These are phyloP conservation scores for Hypanus sabinus DNA, from an alignment of 2,113 vertebrate genomes.

Conservation along the genomic window DNA sequence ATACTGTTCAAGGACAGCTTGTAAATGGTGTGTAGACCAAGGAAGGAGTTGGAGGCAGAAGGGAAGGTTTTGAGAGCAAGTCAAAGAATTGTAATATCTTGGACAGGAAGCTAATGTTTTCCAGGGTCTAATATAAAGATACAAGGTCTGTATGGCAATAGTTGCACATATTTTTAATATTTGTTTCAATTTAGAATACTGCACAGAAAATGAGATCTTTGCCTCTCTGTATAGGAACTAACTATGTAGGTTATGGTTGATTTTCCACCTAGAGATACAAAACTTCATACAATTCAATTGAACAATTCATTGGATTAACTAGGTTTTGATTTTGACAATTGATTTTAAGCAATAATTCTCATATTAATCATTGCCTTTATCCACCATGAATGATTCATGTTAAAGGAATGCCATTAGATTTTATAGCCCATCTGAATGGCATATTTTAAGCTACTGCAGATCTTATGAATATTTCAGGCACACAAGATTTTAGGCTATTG, in stretches of 20 bases:
- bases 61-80: not conserved
- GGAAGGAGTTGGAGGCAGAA: not conserved
- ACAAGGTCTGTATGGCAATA: not conserved
- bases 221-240: not conserved
- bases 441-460: constrained; percentile 20
- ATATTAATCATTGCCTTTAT: constrained; percentile 7
- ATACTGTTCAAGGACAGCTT: not conserved
- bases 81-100: too few relatives aligned
- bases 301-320: not conserved
- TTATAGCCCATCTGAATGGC: not conserved
- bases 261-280: not conserved
- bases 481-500: constrained; percentile 8
- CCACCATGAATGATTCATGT: constrained; percentile 25
- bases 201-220: not conserved
- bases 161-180: not conserved
- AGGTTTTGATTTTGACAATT: constrained; percentile 18
- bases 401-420: not conserved
- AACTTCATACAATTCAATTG: not conserved
- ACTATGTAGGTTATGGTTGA: not conserved
- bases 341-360: constrained; percentile 9
- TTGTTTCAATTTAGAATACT: not conserved
- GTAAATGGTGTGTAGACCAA: not conserved
- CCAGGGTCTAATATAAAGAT: not conserved
- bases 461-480: constrained; percentile 27
- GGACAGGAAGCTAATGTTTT: not conserved